Evolutionary conservation across 92 coral and sea anemone genomes (phyloP).

Genomic region (Paragorgia papillata): DNA sequence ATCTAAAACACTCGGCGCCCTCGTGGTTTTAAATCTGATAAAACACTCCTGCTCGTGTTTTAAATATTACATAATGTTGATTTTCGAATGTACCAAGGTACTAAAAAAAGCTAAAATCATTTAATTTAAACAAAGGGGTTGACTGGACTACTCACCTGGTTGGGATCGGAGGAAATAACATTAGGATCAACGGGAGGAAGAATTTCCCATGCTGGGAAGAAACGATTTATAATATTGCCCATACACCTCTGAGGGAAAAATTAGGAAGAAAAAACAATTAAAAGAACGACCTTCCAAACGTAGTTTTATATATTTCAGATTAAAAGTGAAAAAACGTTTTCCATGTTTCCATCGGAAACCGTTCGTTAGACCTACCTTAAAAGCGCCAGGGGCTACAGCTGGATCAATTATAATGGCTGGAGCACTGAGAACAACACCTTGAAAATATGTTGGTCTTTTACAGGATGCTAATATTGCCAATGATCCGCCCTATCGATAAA

Average conservation of each 20-base stretch:
- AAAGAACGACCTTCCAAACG: no score
- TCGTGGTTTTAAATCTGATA: no score
- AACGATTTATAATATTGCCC: conserved; percentile 52
- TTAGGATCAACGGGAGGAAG: conserved; percentile 65
- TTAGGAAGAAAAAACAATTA: neutral
- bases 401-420: conserved; percentile 76
- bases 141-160: conserved; percentile 67
- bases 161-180: conserved; percentile 53
- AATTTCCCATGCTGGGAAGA: conserved; percentile 62
- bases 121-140: no score
- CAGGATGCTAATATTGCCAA: conserved; percentile 74
- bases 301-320: no score
- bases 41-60: no score
- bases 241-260: conserved; percentile 55
- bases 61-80: no score
- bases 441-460: conserved; percentile 76
- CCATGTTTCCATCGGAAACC: no score
- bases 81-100: no score
- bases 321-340: neutral
- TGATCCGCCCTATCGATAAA: conserved; percentile 72
- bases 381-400: conserved; percentile 57
- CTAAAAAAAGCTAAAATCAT: no score
- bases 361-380: conserved; percentile 17
- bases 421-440: conserved; percentile 75
- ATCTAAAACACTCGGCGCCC: no score